Conservation (phyloP, 2,888 invertebrate species). For the Chymomyza amoena region DNA sequence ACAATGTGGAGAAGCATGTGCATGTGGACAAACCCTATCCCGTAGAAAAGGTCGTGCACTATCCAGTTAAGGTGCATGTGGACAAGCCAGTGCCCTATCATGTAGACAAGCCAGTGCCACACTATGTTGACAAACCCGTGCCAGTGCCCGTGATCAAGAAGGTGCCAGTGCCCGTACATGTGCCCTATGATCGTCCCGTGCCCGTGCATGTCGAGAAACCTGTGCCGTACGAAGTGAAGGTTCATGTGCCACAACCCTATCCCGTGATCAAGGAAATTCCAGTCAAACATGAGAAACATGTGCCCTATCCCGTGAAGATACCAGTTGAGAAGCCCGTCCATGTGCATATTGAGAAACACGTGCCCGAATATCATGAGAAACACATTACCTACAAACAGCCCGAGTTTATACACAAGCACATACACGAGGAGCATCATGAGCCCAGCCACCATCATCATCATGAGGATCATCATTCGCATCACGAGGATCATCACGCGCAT, state of each 20-base stretch:
- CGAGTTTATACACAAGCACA: constrained; percentile 82
- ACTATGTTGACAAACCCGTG: constrained; percentile 82
- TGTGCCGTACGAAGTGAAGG: constrained; percentile 87
- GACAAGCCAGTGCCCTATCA: constrained; percentile 85
- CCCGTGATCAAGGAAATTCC: constrained; percentile 85
- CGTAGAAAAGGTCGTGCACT: constrained; percentile 86
- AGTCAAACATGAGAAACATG: constrained; percentile 84
- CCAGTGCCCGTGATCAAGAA: constrained; percentile 83
- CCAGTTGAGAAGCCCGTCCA: constrained; percentile 85
- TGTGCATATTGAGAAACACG: constrained; percentile 87
- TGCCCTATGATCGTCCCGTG: constrained; percentile 82
- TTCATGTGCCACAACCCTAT: constrained; percentile 84
- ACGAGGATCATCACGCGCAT: constrained; percentile 49
- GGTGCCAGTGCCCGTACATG: constrained; percentile 84
- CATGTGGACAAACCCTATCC: constrained; percentile 87
- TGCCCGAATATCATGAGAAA: constrained; percentile 81
- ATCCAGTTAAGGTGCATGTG: constrained; percentile 85
- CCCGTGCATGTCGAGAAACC: constrained; percentile 87
- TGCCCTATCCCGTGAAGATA: constrained; percentile 86
- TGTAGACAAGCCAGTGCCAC: constrained; percentile 84
- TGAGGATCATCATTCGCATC: constrained; percentile 42
- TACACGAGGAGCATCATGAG: constrained; percentile 65
- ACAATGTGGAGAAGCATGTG: constrained; percentile 86
- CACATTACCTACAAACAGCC: constrained; percentile 86
- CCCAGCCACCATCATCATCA: constrained; percentile 66